Evolutionary conservation across 2,888 invertebrate species (phyloP), one percentile per base, ranked within the genome.

Genomic region (Philhelius pedissequus): DNA sequence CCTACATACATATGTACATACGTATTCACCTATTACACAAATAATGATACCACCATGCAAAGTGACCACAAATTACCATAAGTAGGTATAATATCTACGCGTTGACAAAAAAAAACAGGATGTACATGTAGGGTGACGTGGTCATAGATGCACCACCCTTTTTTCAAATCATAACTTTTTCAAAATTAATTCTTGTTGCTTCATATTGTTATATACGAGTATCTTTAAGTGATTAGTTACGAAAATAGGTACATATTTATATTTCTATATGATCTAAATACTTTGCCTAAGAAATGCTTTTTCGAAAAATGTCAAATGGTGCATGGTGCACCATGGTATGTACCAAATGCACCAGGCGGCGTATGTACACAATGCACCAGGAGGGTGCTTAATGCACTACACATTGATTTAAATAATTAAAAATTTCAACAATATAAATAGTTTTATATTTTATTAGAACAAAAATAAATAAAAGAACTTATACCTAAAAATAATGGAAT

Each of bases 341-440:
- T 58, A 58, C 58, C 25, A 38, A 58, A 38, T 58, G 54, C 54
- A 54, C 54, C 54, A 54, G 54, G 15, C 27, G 54, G 15, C 27
- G 27, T 52, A 52, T 52, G 52, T 52, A 15, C 52, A 52, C 27
- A 52, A 52, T 52, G 52, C 30, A 30, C 30, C 52, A 52, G 30
- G n/a, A 30, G n/a, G 52, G 52, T 52, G n/a, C 52, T 52, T 15
- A 52, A 52, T 52, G 52, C n/a, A 52, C 52, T 30, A 52, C 30
- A n/a, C n/a, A 52, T 30, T 27, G 15, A 52, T 52, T 52, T 27
- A 30, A 27, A 52, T 27, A 52, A 52, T 27, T 27, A 27, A 52
- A 52, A 52, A 52, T 52, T 50, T 50, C 50, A 27, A 50, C 50
- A 27, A 15, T 15, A 52, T 52, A 25, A 30, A 30, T 15, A 15